Conservation (phyloP, 2,113 vertebrate species). For the Urocynchramus pylzowi region DNA sequence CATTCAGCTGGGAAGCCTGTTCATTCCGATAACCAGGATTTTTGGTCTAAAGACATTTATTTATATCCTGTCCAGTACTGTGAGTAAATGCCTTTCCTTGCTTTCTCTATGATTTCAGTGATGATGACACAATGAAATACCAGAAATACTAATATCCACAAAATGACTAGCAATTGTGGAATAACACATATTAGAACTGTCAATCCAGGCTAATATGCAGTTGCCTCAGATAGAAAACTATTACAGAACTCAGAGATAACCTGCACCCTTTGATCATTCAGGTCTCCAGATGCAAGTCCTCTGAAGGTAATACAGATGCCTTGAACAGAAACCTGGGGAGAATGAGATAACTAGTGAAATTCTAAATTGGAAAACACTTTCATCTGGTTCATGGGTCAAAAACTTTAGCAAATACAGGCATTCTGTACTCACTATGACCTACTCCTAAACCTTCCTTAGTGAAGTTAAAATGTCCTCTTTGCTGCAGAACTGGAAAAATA, state of each 20-base stretch:
- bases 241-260: background rate
- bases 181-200: slow-evolving; percentile 25
- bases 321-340: background rate
- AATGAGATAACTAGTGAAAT: background rate
- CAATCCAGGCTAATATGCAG: slow-evolving; percentile 15
- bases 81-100: background rate
- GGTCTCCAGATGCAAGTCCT: background rate
- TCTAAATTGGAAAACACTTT: background rate
- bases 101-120: slow-evolving; percentile 3
- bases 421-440: background rate
- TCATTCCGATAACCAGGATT: background rate
- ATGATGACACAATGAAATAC: background rate
- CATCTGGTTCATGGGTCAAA: background rate
- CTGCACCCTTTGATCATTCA: background rate
- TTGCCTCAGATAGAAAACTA: background rate
- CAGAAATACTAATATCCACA: slow-evolving; percentile 29
- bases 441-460: background rate
- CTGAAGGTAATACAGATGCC: background rate
- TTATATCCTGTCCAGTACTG: background rate
- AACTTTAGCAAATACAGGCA: background rate
- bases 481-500: background rate
- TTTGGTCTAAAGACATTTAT: background rate
- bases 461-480: background rate
- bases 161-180: background rate
- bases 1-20: background rate